Conservation (phyloP, 2,888 invertebrate genomes). For the Himalopsyche japonica region DNA sequence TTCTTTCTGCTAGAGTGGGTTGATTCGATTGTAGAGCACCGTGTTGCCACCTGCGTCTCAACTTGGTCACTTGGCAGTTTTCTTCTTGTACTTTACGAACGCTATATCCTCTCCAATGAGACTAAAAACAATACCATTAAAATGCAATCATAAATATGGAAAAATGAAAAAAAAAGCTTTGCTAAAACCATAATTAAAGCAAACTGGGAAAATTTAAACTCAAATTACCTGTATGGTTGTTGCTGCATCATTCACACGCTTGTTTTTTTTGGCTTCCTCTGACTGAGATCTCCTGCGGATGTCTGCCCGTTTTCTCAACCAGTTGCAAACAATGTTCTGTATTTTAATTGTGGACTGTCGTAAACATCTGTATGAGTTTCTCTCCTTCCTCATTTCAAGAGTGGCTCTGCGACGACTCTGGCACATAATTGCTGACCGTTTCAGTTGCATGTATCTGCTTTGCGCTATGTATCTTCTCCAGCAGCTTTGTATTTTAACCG, state of each 20-base stretch:
- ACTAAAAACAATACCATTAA: slow-evolving; percentile 47
- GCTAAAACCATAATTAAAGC: no score
- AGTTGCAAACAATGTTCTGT: slow-evolving; percentile 27
- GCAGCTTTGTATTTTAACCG: slow-evolving; percentile 13
- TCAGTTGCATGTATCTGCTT: slow-evolving; percentile 36
- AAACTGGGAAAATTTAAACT: no score
- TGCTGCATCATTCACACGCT: slow-evolving; percentile 53
- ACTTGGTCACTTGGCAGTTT: slow-evolving; percentile 46
- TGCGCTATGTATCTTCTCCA: slow-evolving; percentile 26
- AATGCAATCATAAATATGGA: background rate
- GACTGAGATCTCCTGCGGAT: slow-evolving; percentile 21
- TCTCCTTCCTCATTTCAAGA: slow-evolving; percentile 18
- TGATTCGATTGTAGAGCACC: slow-evolving; percentile 51
- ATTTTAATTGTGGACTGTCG: slow-evolving; percentile 40
- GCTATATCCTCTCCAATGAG: slow-evolving; percentile 56
- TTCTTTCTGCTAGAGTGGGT: slow-evolving; percentile 51
- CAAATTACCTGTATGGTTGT: slow-evolving; percentile 64
- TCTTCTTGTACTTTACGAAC: slow-evolving; percentile 45
- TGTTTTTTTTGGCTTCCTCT: slow-evolving; percentile 21
- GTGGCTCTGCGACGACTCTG: slow-evolving; percentile 28
- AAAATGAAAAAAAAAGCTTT: no score
- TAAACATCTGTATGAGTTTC: slow-evolving; percentile 3
- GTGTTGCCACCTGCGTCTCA: slow-evolving; percentile 52
- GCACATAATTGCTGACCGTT: slow-evolving; percentile 34
- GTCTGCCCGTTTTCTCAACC: slow-evolving; percentile 41